Percentiles rank a stretch among this genome's conserved stretches.
Conservation (phyloP, 35 echinoderm and acorn worm species). For the Diadema setosum region DNA sequence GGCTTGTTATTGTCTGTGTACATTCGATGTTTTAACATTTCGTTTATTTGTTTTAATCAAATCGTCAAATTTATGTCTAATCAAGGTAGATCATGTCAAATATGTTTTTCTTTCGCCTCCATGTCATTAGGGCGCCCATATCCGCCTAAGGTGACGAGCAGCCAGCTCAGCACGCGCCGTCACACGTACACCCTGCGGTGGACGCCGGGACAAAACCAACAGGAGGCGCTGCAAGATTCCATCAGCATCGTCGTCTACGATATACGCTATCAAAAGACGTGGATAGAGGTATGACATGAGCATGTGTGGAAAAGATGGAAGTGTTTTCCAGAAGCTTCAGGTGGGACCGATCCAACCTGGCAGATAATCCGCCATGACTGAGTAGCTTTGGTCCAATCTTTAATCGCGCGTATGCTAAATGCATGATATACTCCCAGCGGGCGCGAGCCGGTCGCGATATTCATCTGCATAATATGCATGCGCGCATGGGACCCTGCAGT, state of each 20-base stretch:
- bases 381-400: neutral
- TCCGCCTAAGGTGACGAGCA: neutral
- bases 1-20: neutral
- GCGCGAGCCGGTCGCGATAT: neutral
- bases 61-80: neutral
- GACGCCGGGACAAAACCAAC: neutral
- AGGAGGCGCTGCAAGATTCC: conserved; percentile 8
- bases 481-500: too few species aligned
- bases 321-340: neutral
- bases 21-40: neutral
- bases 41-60: neutral
- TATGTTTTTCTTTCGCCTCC: neutral
- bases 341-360: neutral
- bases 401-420: neutral
- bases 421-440: neutral
- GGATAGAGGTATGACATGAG: neutral
- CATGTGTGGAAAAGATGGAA: neutral
- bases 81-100: neutral
- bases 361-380: neutral
- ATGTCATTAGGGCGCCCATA: neutral
- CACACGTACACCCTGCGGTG: conserved; percentile 1
- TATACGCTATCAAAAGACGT: neutral
- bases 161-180: neutral
- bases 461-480: too few species aligned
- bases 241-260: neutral